A percentile compares a stretch with the other conserved stretches of the same genome.
Conservation (phyloP, 2,113 vertebrate genomes). For the Mixornis gularis region DNA sequence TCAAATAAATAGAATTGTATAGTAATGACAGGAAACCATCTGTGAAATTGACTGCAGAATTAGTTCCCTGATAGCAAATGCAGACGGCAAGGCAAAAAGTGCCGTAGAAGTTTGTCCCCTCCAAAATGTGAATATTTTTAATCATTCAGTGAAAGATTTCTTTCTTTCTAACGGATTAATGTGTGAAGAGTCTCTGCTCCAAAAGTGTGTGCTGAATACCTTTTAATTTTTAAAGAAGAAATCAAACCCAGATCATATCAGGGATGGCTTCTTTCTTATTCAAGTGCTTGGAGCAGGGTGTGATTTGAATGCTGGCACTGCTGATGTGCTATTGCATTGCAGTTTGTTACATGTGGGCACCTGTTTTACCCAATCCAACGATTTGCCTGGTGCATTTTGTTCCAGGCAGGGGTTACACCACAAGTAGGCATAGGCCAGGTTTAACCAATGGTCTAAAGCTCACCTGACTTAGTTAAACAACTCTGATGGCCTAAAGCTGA, state of each 20-base stretch:
- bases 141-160: constrained; percentile 42
- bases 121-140: constrained; percentile 44
- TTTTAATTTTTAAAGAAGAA: constrained; percentile 5
- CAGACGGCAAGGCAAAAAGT: neutral
- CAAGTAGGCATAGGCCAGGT: neutral
- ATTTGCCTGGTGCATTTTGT: neutral
- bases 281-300: neutral
- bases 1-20: constrained; percentile 57
- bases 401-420: neutral
- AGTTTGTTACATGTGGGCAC: accelerated
- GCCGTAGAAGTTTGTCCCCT: constrained; percentile 19
- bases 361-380: neutral
- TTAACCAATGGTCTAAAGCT: neutral
- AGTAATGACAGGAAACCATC: constrained; percentile 55
- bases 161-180: neutral
- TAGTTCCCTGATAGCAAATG: constrained; percentile 33
- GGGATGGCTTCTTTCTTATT: neutral
- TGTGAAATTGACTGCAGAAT: constrained; percentile 56
- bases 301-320: neutral
- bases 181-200: constrained; percentile 9
- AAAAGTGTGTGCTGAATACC: constrained; percentile 2
- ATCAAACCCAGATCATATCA: neutral
- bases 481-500: neutral
- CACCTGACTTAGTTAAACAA: neutral
- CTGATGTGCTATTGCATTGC: accelerated